These are phyloP conservation scores for Lanistes nyassanus DNA, from an alignment of 1,140 invertebrate genomes.

Conservation along the genomic window DNA sequence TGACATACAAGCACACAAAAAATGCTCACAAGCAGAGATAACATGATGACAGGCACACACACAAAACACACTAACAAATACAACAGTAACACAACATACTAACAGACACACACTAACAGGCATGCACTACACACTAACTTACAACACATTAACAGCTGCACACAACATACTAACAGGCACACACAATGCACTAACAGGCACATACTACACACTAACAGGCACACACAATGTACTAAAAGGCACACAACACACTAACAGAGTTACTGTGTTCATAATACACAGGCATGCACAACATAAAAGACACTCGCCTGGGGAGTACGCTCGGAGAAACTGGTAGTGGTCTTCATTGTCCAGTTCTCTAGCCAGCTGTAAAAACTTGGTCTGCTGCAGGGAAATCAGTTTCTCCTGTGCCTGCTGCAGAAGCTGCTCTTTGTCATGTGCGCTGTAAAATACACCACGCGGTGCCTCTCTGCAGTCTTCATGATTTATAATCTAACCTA, in stretches of 20 bases:
- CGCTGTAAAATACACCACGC: conserved; percentile 24
- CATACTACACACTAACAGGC: not conserved
- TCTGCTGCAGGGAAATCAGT: conserved; percentile 46
- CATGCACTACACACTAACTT: not conserved
- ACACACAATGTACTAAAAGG: not conserved
- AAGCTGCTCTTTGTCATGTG: conserved; percentile 61
- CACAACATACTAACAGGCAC: too few species aligned
- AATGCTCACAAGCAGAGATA: too few species aligned
- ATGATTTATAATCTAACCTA: too few species aligned
- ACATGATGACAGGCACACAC: not conserved
- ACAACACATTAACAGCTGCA: not conserved
- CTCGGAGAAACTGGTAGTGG: conserved; percentile 78
- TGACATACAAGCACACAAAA: not conserved
- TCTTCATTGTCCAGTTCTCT: conserved; percentile 78
- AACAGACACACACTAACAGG: not conserved
- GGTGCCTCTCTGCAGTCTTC: too few species aligned
- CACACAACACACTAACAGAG: too few species aligned
- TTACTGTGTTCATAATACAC: too few species aligned
- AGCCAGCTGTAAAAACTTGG: conserved; percentile 71
- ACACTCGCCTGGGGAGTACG: conserved; percentile 76
- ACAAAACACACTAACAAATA: not conserved
- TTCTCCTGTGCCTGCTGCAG: conserved; percentile 74
- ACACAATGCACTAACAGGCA: too few species aligned
- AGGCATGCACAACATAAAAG: too few species aligned
- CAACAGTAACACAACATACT: not conserved